Conservation (phyloP, 2,113 vertebrate genomes). For the Indicator indicator region DNA sequence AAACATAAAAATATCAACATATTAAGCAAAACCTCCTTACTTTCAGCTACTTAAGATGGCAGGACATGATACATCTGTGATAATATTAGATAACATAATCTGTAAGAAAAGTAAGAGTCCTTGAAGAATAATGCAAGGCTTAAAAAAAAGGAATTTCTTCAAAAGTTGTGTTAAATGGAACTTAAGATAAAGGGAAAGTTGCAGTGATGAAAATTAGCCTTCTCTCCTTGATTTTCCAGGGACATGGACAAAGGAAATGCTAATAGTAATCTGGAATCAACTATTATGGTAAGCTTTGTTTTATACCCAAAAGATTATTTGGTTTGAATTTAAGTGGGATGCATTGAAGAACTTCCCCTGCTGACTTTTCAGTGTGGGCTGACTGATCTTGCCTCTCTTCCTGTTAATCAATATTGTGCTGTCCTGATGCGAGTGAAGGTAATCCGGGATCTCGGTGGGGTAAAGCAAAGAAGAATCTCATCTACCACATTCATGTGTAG, state of each 20-base stretch:
- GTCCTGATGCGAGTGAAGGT: neutral
- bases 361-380: neutral
- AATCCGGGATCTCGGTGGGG: neutral
- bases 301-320: neutral
- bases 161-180: neutral
- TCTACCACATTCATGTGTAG: neutral
- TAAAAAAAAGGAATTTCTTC: neutral
- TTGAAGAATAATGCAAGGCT: constrained; percentile 12
- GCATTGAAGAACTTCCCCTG: neutral
- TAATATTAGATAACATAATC: neutral
- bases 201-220: neutral
- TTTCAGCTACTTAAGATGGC: neutral
- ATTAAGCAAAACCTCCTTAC: constrained; percentile 40
- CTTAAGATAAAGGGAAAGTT: neutral
- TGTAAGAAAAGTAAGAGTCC: constrained; percentile 10
- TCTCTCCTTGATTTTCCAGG: neutral
- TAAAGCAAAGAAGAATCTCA: neutral
- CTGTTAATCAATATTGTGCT: neutral
- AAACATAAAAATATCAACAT: constrained; percentile 28
- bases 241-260: neutral
- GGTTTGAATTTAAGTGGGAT: neutral
- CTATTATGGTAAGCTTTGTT: neutral
- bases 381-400: neutral
- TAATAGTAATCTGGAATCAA: neutral
- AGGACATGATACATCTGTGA: neutral